Base-by-base conservation (phyloP, 2,797 vertebrate species). In the Ceyx erithaca region DNA sequence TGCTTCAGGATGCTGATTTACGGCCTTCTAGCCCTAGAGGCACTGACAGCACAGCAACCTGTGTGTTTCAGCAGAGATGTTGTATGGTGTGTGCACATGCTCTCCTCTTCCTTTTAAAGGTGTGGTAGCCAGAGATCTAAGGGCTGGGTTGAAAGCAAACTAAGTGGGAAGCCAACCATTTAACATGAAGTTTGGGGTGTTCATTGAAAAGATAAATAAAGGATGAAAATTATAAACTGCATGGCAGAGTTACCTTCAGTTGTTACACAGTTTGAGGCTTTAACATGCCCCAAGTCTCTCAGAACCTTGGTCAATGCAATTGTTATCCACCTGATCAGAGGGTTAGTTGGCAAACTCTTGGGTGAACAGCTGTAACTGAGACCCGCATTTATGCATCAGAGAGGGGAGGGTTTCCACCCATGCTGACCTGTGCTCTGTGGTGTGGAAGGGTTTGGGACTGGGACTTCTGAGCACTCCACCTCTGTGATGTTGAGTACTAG, bases 371-470 rank as follows among this genome's bases (percentile, higher is more conserved):
- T 71, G 41, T 57, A 46, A n/a, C n/a, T 30, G 80, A 76, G 43
- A 33, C 78, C 31, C n/a, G 18, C 14, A 4, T 63, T 85, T 2
- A 1, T 18, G 4, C 33, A 12, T n/a, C 22, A 14, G 40, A 52
- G 31, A 40, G 40, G 26, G 45, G 45, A 76, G 7, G 8, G 33
- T 64, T 35, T 66, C 35, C 45, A 46, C 18, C 37, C 43, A 19
- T 1, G 1, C 19, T 75, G 62, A 67, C 49, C 37, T 45, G 16
- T 76, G n/a, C 30, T 61, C 4, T 0, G 0, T 43, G 45, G 18
- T 7, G 7, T 26, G 22, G 71, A 54, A 73, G 9, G 10, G 9
- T 37, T 87, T 75, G 52, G 62, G 35, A 10, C 33, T 2, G 10
- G 13, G 66, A 35, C 9, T 21, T 13, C 41, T 64, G 49, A 48